Conservation (phyloP, 2,888 invertebrate species). For the Calameuta idolon region DNA sequence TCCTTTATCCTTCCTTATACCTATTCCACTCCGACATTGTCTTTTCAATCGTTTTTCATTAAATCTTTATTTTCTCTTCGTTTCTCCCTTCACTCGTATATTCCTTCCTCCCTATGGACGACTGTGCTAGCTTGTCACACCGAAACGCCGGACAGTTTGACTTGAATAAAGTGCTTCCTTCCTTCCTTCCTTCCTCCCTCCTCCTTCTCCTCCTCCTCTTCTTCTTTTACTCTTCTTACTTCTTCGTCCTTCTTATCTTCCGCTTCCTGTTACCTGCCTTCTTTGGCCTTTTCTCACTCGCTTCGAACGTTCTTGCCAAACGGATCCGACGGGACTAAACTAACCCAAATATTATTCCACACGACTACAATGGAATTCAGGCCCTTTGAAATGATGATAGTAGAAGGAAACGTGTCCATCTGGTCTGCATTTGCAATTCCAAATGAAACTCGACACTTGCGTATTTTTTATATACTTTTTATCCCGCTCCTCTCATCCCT, state of each 20-base stretch:
- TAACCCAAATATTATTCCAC: slow-evolving; percentile 48
- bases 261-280: neutral
- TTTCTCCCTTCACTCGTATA: neutral
- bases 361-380: slow-evolving; percentile 15
- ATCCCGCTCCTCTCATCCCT: neutral
- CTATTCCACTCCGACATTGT: neutral
- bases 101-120: neutral
- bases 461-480: neutral
- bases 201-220: slow-evolving; percentile 14
- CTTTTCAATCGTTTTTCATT: neutral
- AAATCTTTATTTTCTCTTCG: neutral
- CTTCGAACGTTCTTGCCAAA: slow-evolving; percentile 20
- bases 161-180: slow-evolving; percentile 3
- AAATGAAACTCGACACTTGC: slow-evolving; percentile 24
- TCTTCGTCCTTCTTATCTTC: slow-evolving; percentile 11
- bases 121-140: neutral
- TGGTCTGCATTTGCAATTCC: slow-evolving; percentile 53
- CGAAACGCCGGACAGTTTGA: slow-evolving; percentile 1
- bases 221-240: slow-evolving; percentile 16
- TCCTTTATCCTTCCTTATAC: neutral
- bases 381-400: slow-evolving; percentile 4
- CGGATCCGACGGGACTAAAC: slow-evolving; percentile 1
- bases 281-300: neutral
- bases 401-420: slow-evolving; percentile 40
- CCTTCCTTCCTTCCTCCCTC: neutral